phyloP scores from a whole-genome alignment of 2,113 vertebrate species.

The Neolamprologus caudopunctatus region DNA sequence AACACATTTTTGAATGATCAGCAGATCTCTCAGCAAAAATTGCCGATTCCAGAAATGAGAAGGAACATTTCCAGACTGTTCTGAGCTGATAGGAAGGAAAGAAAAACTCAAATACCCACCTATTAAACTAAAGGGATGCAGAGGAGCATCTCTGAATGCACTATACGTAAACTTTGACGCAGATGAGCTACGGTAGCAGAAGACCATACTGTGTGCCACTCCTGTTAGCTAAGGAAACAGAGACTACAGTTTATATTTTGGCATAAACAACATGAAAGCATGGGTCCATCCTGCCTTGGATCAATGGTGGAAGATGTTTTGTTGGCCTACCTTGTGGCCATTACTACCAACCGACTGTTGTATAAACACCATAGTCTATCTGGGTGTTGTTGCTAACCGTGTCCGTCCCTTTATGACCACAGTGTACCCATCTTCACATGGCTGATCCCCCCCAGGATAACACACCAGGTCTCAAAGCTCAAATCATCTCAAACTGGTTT shows the following conservation, averaged over 20 bases:
- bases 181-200: not conserved
- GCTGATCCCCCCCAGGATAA: not conserved
- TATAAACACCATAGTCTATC: not conserved
- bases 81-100: not conserved
- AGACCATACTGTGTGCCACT: not conserved
- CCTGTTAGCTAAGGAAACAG: not conserved
- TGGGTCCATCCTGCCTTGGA: not conserved
- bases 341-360: not conserved
- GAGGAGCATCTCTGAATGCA: not conserved
- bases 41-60: accelerated
- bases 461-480: not conserved
- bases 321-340: not conserved
- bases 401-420: not conserved
- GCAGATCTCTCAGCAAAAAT: not conserved
- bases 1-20: not conserved
- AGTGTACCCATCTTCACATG: not conserved
- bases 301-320: not conserved
- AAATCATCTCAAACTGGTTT: not conserved
- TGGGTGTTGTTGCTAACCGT: not conserved
- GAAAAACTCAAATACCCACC: not conserved
- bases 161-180: not conserved
- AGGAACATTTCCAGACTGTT: not conserved
- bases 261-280: not conserved
- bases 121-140: not conserved
- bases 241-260: not conserved